Conservation (phyloP, 2,797 vertebrate species). For the Anas acuta region DNA sequence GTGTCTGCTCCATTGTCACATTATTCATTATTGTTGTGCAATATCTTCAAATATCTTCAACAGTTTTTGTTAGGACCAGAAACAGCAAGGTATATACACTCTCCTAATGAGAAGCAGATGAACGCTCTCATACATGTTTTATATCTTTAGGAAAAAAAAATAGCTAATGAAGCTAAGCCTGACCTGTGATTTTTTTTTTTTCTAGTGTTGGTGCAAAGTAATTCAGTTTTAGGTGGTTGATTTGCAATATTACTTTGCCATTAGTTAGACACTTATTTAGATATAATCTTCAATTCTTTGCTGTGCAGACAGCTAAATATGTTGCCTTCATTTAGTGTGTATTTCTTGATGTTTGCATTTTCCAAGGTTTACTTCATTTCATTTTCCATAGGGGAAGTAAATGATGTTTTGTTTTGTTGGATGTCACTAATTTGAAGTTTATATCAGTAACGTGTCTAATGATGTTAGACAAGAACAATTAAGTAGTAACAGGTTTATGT, state of each 20-base stretch:
- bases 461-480: not conserved
- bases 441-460: not conserved
- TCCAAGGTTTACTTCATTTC: not conserved
- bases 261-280: not conserved
- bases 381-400: not conserved
- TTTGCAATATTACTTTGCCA: not conserved
- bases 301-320: not conserved
- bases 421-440: not conserved
- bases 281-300: not conserved
- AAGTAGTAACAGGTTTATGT: not conserved
- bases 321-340: not conserved
- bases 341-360: not conserved
- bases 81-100: not conserved
- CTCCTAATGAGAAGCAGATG: not conserved
- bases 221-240: not conserved
- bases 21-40: constrained; percentile 39
- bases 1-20: not conserved
- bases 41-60: not conserved
- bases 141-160: not conserved
- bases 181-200: not conserved
- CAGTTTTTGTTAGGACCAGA: constrained; percentile 13
- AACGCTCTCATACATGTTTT: not conserved
- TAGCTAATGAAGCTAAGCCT: not conserved
- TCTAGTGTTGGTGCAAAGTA: not conserved
- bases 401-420: not conserved